These are phyloP conservation scores for Bombus sylvicola DNA, from an alignment of 1,140 invertebrate species.

Conservation along the genomic window DNA sequence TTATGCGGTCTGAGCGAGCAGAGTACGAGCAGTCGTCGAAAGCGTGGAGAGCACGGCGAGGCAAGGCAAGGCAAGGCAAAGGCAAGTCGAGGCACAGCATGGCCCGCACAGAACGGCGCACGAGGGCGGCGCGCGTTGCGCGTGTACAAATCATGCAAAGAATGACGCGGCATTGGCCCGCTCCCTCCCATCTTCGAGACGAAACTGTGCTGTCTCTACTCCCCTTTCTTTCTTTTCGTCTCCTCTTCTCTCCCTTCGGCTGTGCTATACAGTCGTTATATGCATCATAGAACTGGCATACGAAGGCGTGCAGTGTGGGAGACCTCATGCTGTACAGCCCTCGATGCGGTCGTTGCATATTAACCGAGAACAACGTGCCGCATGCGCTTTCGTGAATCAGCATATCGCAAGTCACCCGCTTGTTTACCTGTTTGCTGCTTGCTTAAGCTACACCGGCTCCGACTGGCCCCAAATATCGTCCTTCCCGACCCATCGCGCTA, in stretches of 20 bases:
- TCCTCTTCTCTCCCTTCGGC: constrained; percentile 35
- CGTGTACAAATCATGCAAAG: constrained; percentile 80
- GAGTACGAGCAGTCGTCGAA: constrained; percentile 55
- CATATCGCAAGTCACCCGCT: constrained; percentile 79
- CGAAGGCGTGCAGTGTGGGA: constrained; percentile 22
- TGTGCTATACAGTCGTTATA: constrained; percentile 3
- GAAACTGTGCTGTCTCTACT: constrained; percentile 3
- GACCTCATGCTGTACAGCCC: constrained; percentile 47
- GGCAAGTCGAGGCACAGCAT: constrained; percentile 70
- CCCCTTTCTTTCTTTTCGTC: constrained; percentile 36
- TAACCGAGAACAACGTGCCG: constrained; percentile 59
- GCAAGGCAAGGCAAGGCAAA: no score
- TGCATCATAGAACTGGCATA: constrained; percentile 13
- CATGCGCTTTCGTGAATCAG: constrained; percentile 69
- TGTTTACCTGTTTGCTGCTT: constrained; percentile 47
- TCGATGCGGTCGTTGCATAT: constrained; percentile 69
- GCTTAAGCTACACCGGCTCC: constrained; percentile 24
- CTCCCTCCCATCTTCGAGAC: constrained; percentile 38
- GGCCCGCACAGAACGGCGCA: constrained; percentile 45
- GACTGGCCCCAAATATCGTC: no score
- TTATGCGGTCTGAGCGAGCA: constrained; percentile 48
- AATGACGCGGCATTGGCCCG: constrained; percentile 76
- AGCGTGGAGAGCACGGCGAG: not conserved
- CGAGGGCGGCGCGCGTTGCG: constrained; percentile 74
- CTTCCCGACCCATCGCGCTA: no score